Percentiles rank a stretch among this genome's conserved stretches.
These are phyloP conservation scores for Scortum barcoo DNA, from an alignment of 2,113 vertebrate genomes.

Conservation along the genomic window DNA sequence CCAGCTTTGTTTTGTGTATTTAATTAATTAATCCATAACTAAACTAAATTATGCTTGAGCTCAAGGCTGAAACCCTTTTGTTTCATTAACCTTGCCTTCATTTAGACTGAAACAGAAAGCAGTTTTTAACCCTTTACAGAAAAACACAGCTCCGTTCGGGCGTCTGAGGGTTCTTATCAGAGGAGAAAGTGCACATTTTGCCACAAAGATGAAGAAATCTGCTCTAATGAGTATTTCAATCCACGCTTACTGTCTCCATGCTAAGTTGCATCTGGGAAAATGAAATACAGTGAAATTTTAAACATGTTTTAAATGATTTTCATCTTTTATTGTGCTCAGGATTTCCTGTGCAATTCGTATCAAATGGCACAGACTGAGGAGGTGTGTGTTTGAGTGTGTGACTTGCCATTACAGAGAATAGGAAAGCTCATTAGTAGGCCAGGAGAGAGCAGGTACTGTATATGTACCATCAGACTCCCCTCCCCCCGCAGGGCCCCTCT, in stretches of 20 bases:
- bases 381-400: constrained; percentile 1
- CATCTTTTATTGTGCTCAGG: neutral
- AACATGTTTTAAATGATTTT: constrained; percentile 6
- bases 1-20: neutral
- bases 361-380: constrained; percentile 1
- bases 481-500: neutral
- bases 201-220: neutral
- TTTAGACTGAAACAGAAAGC: constrained; percentile 13
- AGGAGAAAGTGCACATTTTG: neutral
- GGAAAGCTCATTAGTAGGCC: constrained; percentile 48
- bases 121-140: neutral
- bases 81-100: constrained; percentile 14
- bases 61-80: constrained; percentile 5
- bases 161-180: too few species aligned
- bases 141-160: neutral
- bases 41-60: neutral
- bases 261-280: neutral
- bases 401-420: constrained; percentile 8
- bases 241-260: neutral
- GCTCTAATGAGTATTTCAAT: neutral
- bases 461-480: constrained; percentile 1
- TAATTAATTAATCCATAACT: constrained; percentile 27
- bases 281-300: neutral
- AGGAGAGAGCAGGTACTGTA: constrained; percentile 42
- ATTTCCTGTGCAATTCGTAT: constrained; percentile 8